Evolutionary conservation across 2,113 vertebrate genomes (phyloP).

Genomic region (Erinaceus europaeus): DNA sequence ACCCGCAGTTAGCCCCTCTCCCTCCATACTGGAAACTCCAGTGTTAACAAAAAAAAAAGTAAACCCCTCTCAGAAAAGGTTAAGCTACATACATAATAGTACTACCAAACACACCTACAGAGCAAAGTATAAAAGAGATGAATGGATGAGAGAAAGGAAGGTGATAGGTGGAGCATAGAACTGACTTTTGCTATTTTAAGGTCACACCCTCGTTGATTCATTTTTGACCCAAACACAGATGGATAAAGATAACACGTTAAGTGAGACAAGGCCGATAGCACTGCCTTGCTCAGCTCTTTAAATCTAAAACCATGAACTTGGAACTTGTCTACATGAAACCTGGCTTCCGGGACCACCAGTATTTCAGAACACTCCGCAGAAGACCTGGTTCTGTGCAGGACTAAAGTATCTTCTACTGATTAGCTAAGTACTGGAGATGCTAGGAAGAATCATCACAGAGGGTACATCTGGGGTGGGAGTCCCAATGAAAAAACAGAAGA

Average conservation of each 20-base stretch:
- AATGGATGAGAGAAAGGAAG: not conserved
- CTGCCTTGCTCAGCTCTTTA: too few relatives aligned
- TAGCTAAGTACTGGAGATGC: not conserved
- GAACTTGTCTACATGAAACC: too few relatives aligned
- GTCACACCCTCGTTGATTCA: not conserved
- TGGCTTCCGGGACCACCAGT: rapidly evolving
- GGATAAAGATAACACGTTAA: too few relatives aligned
- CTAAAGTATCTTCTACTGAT: not conserved
- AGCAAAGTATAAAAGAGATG: not conserved
- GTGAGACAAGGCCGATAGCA: too few relatives aligned
- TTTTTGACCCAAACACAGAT: not conserved
- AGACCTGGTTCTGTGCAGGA: not conserved
- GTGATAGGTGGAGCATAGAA: not conserved
- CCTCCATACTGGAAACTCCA: too few relatives aligned
- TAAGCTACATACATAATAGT: too few relatives aligned
- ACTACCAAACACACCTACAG: not conserved
- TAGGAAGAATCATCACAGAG: not conserved
- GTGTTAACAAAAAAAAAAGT: too few relatives aligned
- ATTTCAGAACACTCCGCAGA: not conserved
- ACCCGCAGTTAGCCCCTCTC: too few relatives aligned
- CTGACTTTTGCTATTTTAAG: not conserved
- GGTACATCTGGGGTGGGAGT: rapidly evolving
- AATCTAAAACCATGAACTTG: too few relatives aligned
- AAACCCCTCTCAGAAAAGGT: too few relatives aligned
- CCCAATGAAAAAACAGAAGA: too few relatives aligned